Evolutionary conservation across 2,888 invertebrate species (phyloP), one percentile per base, ranked within the genome.

Genomic region (Xestia ashworthii): DNA sequence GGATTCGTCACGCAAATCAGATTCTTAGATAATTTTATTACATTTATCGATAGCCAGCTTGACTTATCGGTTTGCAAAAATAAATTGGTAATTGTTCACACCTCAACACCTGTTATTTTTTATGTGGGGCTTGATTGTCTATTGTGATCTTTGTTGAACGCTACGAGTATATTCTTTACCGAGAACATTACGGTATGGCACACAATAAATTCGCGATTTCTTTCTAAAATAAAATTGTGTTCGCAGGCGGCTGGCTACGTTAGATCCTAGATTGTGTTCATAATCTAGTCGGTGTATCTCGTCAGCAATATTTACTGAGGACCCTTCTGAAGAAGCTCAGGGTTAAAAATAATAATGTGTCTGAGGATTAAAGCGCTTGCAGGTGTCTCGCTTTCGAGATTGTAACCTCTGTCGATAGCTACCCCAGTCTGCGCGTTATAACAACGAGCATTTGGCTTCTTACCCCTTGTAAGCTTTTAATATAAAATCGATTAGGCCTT

Each of bases 261-360:
- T 84, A 86, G 87, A 92, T 91, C 82, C 68, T 79, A 89, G 89
- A 89, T 91, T 84, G 78, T 81, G 76, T 88, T 87, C 80, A 76
- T 89, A 91, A 92, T 92, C 92, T 91, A 83, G 83, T 78, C 88
- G 76, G 66, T 87, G 83, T 88, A 92, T 92, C 89, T 91, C 82
- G 89, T 91, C 90, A 90, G 89, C 90, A 90, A 86, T 90, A 89
- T 91, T 92, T 89, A 90, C 89, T 89, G 88, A 91, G 90, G 89
- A 90, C 76, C 79, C 86, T 87, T 89, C 89, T 89, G 89, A 87
- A 89, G 89, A 82, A 89, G 87, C 88, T 87, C 82, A 86, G 90
- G 91, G 91, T 93, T 94, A 93, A 94, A 94, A 94, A 95, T 94
- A 95, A 93, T 91, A 89, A 89, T 84, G 81, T 72, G 90, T 91